Conservation (phyloP, 2,113 vertebrate genomes). For the Macquaria australasica region DNA sequence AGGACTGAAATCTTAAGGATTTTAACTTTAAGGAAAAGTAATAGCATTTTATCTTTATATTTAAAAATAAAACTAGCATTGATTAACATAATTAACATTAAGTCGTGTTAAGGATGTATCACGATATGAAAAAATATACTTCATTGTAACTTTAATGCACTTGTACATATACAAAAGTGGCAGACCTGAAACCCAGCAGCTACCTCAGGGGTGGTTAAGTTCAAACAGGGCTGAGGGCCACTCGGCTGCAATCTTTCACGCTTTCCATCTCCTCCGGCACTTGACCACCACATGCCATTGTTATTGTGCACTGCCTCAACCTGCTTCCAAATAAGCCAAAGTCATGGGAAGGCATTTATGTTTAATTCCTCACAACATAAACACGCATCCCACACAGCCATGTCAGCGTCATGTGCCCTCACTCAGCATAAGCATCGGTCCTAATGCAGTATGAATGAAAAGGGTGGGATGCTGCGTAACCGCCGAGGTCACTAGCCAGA, state of each 20-base stretch:
- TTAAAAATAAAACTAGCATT: not conserved
- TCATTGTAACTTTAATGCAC: not conserved
- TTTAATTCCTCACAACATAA: conserved; percentile 56
- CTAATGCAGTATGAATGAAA: conserved; percentile 36
- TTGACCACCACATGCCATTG: conserved; percentile 65
- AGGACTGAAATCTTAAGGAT: not conserved
- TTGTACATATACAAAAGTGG: not conserved
- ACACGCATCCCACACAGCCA: not conserved
- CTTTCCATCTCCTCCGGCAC: conserved; percentile 40
- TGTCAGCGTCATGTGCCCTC: not conserved
- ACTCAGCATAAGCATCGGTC: not conserved
- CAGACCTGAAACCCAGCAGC: conserved; percentile 1
- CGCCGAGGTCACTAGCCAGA: conserved; percentile 40
- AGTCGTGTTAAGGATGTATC: not conserved
- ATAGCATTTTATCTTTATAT: not conserved
- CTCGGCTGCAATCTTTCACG: conserved; percentile 51
- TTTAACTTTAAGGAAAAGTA: not conserved
- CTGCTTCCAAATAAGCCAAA: conserved; percentile 60
- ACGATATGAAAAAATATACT: not conserved
- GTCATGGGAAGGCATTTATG: conserved; percentile 53
- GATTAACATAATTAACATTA: not conserved
- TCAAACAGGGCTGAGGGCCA: conserved; percentile 23
- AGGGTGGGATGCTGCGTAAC: conserved; percentile 9
- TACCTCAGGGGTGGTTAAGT: not conserved
- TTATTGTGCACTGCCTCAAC: conserved; percentile 67